A percentile compares a stretch with the other conserved stretches of the same genome.
Conservation (phyloP, 1,140 invertebrate genomes). For the Plectrocnemia conspersa region DNA sequence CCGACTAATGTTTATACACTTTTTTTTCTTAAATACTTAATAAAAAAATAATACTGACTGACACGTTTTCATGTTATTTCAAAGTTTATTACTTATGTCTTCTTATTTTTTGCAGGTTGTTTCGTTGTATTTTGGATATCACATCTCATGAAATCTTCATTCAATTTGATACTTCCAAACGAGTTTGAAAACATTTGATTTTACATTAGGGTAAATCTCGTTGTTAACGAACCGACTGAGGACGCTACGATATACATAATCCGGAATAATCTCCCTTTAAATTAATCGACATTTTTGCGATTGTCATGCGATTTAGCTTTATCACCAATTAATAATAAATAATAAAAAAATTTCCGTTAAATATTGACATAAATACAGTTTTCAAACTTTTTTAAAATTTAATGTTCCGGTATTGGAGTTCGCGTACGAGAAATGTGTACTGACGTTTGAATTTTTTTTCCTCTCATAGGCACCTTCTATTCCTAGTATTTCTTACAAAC, state of each 20-base stretch:
- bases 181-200: constrained; percentile 21
- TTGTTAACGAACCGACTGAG: too few relatives aligned
- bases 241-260: too few relatives aligned
- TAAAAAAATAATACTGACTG: constrained; percentile 12
- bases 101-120: constrained; percentile 31
- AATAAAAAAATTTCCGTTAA: too few relatives aligned
- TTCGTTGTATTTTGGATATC: constrained; percentile 25
- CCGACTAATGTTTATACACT: not conserved
- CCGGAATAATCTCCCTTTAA: too few relatives aligned
- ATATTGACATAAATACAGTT: too few relatives aligned
- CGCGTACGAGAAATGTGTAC: too few relatives aligned
- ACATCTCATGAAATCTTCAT: constrained; percentile 21
- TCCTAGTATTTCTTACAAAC: constrained; percentile 69
- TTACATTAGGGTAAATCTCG: constrained; percentile 22
- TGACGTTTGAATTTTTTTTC: constrained; percentile 9
- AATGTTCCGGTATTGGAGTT: too few relatives aligned
- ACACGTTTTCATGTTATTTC: constrained; percentile 25
- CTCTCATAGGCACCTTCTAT: constrained; percentile 58
- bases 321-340: too few relatives aligned
- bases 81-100: constrained; percentile 31
- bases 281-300: too few relatives aligned
- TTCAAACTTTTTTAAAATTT: too few relatives aligned
- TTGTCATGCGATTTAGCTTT: too few relatives aligned
- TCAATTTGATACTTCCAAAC: constrained; percentile 19
- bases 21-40: constrained; percentile 9